Evolutionary conservation across 1,140 invertebrate genomes (phyloP).

Genomic region (Spodoptera frugiperda): DNA sequence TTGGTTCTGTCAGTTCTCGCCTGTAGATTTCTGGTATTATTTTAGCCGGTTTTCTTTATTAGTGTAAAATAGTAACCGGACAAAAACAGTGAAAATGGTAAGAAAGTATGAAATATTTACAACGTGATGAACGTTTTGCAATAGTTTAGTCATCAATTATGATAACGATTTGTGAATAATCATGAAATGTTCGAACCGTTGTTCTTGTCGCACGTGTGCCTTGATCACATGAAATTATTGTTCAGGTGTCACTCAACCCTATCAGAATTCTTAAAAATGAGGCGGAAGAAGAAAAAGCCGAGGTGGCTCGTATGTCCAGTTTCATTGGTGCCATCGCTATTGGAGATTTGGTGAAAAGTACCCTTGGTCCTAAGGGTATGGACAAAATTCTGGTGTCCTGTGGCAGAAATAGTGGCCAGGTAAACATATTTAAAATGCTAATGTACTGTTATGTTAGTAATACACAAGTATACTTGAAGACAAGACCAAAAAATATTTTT

Average conservation of each 20-base stretch:
- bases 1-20: constrained; percentile 19
- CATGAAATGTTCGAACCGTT: constrained; percentile 48
- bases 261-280: constrained; percentile 97
- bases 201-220: constrained; percentile 70
- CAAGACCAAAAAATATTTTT: constrained; percentile 6
- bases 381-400: constrained; percentile 98
- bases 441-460: neutral
- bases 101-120: constrained; percentile 38
- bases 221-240: constrained; percentile 51
- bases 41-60: constrained; percentile 30
- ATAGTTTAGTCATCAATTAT: neutral
- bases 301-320: constrained; percentile 97
- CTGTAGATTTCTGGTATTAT: neutral
- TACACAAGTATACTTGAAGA: neutral
- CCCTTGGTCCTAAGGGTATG: constrained; percentile 99
- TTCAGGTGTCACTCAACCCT: constrained; percentile 95
- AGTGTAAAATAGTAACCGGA: neutral
- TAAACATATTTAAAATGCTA: constrained; percentile 56
- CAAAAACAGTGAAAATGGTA: constrained; percentile 44
- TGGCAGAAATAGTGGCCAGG: constrained; percentile 91
- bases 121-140: neutral
- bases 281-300: constrained; percentile 99
- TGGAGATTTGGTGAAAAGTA: constrained; percentile 99
- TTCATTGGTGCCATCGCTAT: constrained; percentile 99
- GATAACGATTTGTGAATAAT: constrained; percentile 13